Evolutionary conservation across 2,113 vertebrate species (phyloP).

Genomic region (Hucho hucho): DNA sequence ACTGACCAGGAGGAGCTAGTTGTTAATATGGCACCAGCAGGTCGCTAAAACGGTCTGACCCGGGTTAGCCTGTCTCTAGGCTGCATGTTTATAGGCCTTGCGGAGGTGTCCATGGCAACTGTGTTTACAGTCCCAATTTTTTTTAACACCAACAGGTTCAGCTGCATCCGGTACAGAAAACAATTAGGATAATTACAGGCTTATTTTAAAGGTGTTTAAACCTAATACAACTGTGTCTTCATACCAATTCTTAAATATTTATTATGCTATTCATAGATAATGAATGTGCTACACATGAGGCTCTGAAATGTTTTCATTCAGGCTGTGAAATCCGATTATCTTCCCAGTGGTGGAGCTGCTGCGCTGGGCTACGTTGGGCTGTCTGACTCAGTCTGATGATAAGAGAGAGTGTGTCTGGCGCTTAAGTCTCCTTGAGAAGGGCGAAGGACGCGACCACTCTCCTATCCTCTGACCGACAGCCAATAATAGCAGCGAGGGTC

Average conservation of each 20-base stretch:
- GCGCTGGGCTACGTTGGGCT: neutral
- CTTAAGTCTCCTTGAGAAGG: constrained; percentile 6
- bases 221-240: constrained; percentile 13
- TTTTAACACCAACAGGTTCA: constrained; percentile 15
- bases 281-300: constrained; percentile 36
- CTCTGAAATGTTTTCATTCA: constrained; percentile 32
- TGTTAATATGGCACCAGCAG: constrained; percentile 11
- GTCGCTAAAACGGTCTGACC: neutral
- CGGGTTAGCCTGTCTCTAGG: constrained; percentile 39
- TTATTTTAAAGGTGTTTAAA: constrained; percentile 13
- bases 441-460: neutral
- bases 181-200: neutral
- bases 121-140: constrained; percentile 1
- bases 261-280: constrained; percentile 52
- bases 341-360: constrained; percentile 18
- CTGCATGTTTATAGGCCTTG: constrained; percentile 33
- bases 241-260: constrained; percentile 34
- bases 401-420: neutral
- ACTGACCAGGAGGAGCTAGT: too few relatives aligned
- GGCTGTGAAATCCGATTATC: constrained; percentile 50
- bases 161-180: constrained; percentile 11
- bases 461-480: constrained; percentile 4
- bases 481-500: neutral
- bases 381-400: constrained; percentile 6
- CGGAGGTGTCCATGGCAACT: constrained; percentile 24